These are phyloP conservation scores for Pseudomyrmex pallidus DNA, from an alignment of 1,140 invertebrate species.

Conservation along the genomic window DNA sequence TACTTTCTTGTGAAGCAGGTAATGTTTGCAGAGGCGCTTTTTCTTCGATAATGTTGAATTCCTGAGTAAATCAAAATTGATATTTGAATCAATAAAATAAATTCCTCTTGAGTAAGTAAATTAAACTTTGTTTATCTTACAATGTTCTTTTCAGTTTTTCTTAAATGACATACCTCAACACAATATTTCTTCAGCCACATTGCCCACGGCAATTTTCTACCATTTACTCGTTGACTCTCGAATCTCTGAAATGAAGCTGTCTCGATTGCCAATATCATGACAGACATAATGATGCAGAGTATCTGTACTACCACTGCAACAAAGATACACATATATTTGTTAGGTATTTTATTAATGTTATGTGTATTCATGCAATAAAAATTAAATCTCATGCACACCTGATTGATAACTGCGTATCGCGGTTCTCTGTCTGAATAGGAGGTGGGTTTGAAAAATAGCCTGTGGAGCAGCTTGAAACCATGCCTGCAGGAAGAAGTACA, in stretches of 20 bases:
- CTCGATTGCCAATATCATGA: conserved; percentile 88
- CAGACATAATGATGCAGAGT: conserved; percentile 88
- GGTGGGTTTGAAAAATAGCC: conserved; percentile 88
- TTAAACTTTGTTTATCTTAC: neutral
- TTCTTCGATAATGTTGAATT: conserved; percentile 79
- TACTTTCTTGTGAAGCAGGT: conserved; percentile 45
- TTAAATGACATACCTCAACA: conserved; percentile 72
- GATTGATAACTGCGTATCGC: conserved; percentile 75
- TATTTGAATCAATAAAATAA: conserved; percentile 15
- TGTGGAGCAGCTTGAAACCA: conserved; percentile 90
- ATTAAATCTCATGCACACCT: conserved; percentile 66
- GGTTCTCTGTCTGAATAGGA: conserved; percentile 84
- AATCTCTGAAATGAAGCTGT: conserved; percentile 90
- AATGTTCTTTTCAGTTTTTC: conserved; percentile 33
- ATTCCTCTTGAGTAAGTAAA: neutral
- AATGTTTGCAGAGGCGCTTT: conserved; percentile 69
- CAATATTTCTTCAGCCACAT: conserved; percentile 84
- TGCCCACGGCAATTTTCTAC: conserved; percentile 90
- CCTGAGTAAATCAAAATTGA: conserved; percentile 61
- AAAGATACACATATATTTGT: conserved; percentile 54
- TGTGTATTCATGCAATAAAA: conserved; percentile 1
- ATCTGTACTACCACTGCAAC: conserved; percentile 88
- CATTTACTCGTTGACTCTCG: conserved; percentile 90
- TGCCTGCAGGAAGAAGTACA: conserved; percentile 91
- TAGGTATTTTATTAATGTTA: conserved; percentile 13